A percentile compares a stretch with the other conserved stretches of the same genome.
Evolutionary conservation across 2,888 invertebrate species (phyloP).

Genomic region (Gonocerus acuteangulatus): DNA sequence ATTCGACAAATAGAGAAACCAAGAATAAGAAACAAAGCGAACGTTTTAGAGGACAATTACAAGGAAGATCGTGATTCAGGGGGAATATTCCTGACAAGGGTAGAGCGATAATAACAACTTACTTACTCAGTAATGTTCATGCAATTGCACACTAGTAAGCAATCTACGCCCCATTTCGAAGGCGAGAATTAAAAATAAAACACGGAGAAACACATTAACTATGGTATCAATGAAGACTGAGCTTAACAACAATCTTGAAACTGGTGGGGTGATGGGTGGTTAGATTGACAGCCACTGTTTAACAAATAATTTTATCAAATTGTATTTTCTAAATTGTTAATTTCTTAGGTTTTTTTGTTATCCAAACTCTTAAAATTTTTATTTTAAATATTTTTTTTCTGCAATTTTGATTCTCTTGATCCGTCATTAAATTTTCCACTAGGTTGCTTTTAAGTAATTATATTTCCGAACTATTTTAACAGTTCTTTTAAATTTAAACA

Average conservation of each 20-base stretch:
- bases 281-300: constrained; percentile 11
- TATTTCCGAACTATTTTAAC: no score
- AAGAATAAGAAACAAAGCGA: neutral
- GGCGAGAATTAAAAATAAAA: neutral
- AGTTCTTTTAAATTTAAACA: no score
- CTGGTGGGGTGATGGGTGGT: constrained; percentile 10
- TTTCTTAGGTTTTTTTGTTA: no score
- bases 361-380: no score
- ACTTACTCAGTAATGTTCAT: neutral
- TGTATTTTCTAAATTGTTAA: no score
- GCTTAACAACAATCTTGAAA: constrained; percentile 18
- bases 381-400: no score
- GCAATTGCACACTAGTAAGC: neutral
- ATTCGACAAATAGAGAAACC: no score
- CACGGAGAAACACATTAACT: neutral
- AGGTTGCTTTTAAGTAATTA: no score
- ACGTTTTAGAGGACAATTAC: no score
- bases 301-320: neutral
- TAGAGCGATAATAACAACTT: neutral
- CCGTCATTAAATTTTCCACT: no score
- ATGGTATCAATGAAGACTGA: constrained; percentile 18
- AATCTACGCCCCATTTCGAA: neutral
- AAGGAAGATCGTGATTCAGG: neutral
- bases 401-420: no score
- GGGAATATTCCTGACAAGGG: neutral